A percentile compares a stretch with the other conserved stretches of the same genome.
phyloP scores from a whole-genome alignment of 30 jellyfish, hydroid and myxozoan species.

The Cassiopea xamachana region DNA sequence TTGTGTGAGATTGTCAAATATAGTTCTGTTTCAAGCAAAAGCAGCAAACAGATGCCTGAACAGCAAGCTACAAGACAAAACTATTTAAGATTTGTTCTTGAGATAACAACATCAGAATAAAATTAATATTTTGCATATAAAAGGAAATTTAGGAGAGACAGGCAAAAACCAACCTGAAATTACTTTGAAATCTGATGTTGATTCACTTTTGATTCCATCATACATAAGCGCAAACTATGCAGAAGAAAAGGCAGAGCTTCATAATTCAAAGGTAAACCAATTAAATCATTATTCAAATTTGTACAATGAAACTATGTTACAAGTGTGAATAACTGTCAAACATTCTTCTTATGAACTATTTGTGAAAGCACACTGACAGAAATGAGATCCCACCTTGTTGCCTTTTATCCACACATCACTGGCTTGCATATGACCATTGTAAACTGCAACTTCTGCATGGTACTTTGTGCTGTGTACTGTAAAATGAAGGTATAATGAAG shows the following conservation, averaged over 20 bases:
- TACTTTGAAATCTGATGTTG: slow-evolving; percentile 5
- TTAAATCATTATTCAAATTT: no score
- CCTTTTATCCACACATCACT: neutral
- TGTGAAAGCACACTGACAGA: neutral
- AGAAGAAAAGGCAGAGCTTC: neutral
- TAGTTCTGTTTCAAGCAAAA: no score
- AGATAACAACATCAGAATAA: neutral
- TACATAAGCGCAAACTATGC: neutral
- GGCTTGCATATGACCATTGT: neutral
- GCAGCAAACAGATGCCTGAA: neutral
- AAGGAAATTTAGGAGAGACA: neutral
- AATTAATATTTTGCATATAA: neutral
- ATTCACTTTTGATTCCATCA: neutral
- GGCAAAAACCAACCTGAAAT: slow-evolving; percentile 5
- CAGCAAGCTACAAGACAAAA: no score
- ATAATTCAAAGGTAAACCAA: neutral
- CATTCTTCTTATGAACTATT: neutral
- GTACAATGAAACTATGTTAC: no score
- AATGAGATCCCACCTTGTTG: neutral
- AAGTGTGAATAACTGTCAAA: neutral
- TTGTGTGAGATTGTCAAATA: neutral
- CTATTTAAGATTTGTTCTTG: neutral
- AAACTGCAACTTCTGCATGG: slow-evolving; percentile 34
- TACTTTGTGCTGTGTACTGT: neutral
- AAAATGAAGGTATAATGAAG: neutral